Base-by-base conservation (phyloP, 2,888 invertebrate genomes). In the Epistrophella euchroma region DNA sequence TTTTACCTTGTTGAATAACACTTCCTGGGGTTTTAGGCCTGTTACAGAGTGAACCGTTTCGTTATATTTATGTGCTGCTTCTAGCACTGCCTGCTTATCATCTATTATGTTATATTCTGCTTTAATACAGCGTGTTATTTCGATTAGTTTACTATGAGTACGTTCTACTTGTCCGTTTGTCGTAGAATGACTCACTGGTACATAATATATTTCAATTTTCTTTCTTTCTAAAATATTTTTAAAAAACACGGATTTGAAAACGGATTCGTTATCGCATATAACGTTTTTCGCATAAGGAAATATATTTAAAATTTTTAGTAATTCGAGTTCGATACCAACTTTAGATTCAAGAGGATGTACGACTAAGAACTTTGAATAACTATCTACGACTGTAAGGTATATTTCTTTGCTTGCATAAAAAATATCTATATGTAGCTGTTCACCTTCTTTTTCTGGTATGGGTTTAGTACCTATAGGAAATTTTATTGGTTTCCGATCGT, bases 341-440 rank as follows among this genome's bases (percentile, higher is more conserved):
- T n/a, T n/a, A n/a, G n/a, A n/a, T n/a, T n/a, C n/a, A n/a, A n/a
- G n/a, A n/a, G n/a, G n/a, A n/a, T n/a, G n/a, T n/a, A n/a, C n/a
- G n/a, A n/a, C n/a, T n/a, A n/a, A 55, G 19, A 71, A 78, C 52
- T 73, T 72, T 45, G 79, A 79, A 72, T 73, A 76, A n/a, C 66
- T 45, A 37, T 75, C 56, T 52, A 68, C 22, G 19, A 40, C 28
- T 15, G 56, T 75, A 43, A 71, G 56, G 35, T 71, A 55, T 25
- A 22, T 50, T 50, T 50, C 19, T 6, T 73, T 60, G 58, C 74
- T 43, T 15, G 60, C 74, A 60, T 22, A 68, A 19, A 66, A 50
- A 40, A 56, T 22, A 45, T 68, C 35, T n/a, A 55, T 32, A 25
- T 70, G 35, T 32, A 60, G 35, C 35, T 25, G 37, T 32, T 68